These are phyloP conservation scores for Paramormyrops hopkinsi DNA, from an alignment of 2,797 vertebrate genomes.

Conservation along the genomic window DNA sequence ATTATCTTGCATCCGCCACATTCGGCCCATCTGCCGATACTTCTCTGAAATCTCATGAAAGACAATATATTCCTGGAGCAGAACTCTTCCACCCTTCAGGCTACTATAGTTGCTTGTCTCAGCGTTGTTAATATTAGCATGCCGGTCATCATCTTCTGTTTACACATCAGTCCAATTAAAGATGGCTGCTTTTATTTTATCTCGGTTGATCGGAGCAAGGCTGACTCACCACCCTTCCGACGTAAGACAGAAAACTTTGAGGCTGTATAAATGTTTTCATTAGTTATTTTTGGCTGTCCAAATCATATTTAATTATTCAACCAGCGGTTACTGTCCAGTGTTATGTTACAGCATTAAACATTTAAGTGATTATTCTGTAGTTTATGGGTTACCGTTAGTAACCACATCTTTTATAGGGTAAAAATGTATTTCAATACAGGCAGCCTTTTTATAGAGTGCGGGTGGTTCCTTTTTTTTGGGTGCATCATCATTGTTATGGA, in stretches of 20 bases:
- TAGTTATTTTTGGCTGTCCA: not conserved
- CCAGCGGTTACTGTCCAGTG: not conserved
- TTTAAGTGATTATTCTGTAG: not conserved
- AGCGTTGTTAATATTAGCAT: slow-evolving; percentile 4
- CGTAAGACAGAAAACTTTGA: not conserved
- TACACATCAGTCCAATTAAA: not conserved
- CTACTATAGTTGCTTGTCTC: not conserved
- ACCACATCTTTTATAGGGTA: not conserved
- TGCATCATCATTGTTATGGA: not conserved
- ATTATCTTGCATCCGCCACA: slow-evolving; percentile 14
- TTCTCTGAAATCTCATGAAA: not conserved
- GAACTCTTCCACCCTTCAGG: not conserved
- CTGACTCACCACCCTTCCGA: not conserved
- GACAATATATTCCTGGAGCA: not conserved
- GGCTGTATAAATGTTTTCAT: not conserved
- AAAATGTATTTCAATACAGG: not conserved
- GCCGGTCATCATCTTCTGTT: not conserved
- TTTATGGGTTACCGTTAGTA: not conserved
- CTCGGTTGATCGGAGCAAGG: not conserved
- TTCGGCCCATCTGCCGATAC: not conserved
- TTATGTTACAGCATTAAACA: not conserved
- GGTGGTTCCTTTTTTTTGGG: not conserved
- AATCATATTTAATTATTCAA: slow-evolving; percentile 10
- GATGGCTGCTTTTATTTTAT: not conserved
- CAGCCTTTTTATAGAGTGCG: not conserved